These are phyloP conservation scores for Hypomecis atomaria DNA, from an alignment of 2,888 invertebrate species.

Conservation along the genomic window DNA sequence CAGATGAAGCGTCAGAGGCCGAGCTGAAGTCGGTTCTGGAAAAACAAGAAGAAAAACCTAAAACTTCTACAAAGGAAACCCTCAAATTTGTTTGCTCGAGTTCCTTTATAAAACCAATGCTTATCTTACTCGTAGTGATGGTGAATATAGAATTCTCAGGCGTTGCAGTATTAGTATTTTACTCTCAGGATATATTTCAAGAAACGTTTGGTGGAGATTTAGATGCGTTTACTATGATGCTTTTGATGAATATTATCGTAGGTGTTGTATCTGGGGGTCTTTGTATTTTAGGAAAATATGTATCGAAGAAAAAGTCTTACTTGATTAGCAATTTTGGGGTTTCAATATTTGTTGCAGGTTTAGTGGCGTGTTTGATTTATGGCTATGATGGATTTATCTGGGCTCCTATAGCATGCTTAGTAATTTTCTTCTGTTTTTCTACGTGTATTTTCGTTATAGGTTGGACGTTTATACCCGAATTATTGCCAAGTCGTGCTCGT, in stretches of 20 bases:
- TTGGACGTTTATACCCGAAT: constrained; percentile 55
- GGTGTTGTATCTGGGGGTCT: constrained; percentile 1
- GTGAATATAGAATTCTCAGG: constrained; percentile 25
- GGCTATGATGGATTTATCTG: constrained; percentile 6
- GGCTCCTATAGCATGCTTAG: constrained; percentile 15
- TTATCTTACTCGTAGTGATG: constrained; percentile 14
- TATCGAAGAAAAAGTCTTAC: constrained; percentile 23
- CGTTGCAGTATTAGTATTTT: constrained; percentile 23
- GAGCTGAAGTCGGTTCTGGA: constrained; percentile 43
- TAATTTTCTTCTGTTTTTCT: constrained; percentile 34
- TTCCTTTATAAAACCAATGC: constrained; percentile 27
- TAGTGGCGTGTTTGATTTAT: constrained; percentile 9
- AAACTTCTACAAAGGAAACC: constrained; percentile 11
- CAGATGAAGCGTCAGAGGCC: constrained; percentile 40
- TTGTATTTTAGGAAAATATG: constrained; percentile 20
- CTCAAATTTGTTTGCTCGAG: constrained; percentile 7
- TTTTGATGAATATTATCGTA: constrained; percentile 16
- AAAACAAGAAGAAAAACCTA: constrained; percentile 18
- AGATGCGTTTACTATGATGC: constrained; percentile 25
- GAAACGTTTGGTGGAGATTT: constrained; percentile 20
- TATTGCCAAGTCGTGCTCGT: constrained; percentile 51
- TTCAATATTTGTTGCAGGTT: constrained; percentile 4
- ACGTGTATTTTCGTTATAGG: constrained; percentile 44
- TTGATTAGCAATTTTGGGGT: constrained; percentile 16
- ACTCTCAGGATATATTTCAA: constrained; percentile 26